Base-by-base conservation (phyloP, 2,797 vertebrate species). In the Sebastiscus albofasciatus region DNA sequence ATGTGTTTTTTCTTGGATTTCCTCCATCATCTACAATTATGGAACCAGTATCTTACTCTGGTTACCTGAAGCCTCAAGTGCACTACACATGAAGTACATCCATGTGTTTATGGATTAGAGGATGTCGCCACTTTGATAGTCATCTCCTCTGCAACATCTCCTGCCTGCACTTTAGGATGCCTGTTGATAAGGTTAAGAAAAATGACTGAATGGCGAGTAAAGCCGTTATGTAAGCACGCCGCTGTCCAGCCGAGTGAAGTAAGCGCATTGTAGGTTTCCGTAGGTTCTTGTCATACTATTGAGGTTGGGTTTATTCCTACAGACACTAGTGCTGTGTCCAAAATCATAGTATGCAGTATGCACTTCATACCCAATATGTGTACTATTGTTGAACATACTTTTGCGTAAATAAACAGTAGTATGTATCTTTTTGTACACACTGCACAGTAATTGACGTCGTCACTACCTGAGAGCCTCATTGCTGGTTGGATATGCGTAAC, bases 101-200 rank as follows among this genome's bases (percentile, higher is more conserved):
- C 36, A 67, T 67, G 60, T 33, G 62, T 76, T 80, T 75, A 68
- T 71, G 24, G 22, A 81, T 77, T 20, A 49, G 52, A 39, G 26
- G 59, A 68, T 67, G 61, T 46, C 52, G 4, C 7, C 55, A 64
- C 16, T 27, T 52, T 61, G 20, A 70, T 42, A 65, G 0, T 22
- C 42, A 75, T 69, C 67, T 49, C 52, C 18, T 72, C 46, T 31
- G 4, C 67, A 82, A 60, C 59, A 62, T 62, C 39, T 69, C 54
- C 29, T 54, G 27, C 8, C 27, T 64, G 22, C 46, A 66, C 52
- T n/a, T 77, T 59, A 60, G 11, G 64, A 67, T 61, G 31, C 26
- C 58, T 39, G 12, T 55, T 5, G 42, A 29, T 49, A 55, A n/a
- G 8, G 54, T 73, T 70, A 4, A 61, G 24, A 49, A 67, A 24